These are phyloP conservation scores for Empis stercorea DNA, from an alignment of 2,888 invertebrate genomes.

Conservation along the genomic window DNA sequence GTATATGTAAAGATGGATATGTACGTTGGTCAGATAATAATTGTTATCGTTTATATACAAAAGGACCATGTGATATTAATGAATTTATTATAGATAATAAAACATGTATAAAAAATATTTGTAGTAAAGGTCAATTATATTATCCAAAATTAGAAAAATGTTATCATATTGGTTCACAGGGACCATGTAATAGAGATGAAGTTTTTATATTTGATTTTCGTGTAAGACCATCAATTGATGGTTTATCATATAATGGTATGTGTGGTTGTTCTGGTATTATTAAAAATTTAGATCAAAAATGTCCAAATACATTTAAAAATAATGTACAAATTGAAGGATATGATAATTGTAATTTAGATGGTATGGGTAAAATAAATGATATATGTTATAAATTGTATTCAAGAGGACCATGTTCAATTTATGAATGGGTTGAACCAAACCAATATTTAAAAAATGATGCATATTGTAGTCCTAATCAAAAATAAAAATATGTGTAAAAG, in stretches of 20 bases:
- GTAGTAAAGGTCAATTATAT: conserved; percentile 60
- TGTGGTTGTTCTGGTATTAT: conserved; percentile 53
- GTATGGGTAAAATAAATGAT: conserved; percentile 50
- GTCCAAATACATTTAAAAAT: conserved; percentile 16
- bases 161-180: conserved; percentile 63
- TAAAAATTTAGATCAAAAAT: conserved; percentile 33
- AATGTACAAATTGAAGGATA: no score
- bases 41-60: conserved; percentile 67
- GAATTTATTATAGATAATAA: conserved; percentile 58
- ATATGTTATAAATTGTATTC: conserved; percentile 66
- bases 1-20: conserved; percentile 58
- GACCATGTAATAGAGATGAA: conserved; percentile 59
- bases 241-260: conserved; percentile 68
- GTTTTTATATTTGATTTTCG: conserved; percentile 72
- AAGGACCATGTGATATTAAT: conserved; percentile 58
- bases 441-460: not conserved
- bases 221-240: conserved; percentile 63
- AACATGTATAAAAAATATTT: conserved; percentile 56
- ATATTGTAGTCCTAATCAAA: not conserved
- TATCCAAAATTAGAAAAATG: conserved; percentile 61
- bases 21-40: conserved; percentile 49
- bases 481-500: no score
- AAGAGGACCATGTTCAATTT: conserved; percentile 61
- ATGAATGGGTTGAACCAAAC: conserved; percentile 52
- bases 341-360: conserved; percentile 19